Base-by-base conservation (phyloP, 2,888 invertebrate genomes). In the Fissipunctia ypsillon region DNA sequence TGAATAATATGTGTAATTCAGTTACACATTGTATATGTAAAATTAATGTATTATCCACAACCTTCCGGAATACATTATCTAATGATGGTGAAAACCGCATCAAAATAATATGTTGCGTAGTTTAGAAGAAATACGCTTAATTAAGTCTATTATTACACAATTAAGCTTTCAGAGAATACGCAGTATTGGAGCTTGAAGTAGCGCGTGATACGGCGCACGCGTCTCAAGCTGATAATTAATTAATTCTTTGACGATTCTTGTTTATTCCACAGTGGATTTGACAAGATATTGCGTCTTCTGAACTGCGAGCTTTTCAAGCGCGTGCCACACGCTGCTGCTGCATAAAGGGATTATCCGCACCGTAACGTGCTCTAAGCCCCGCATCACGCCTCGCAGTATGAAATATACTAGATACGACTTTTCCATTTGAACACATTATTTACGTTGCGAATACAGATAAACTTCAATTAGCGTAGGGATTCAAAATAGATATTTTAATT, bases 401-500 rank as follows among this genome's bases (percentile, higher is more conserved):
- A 38, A 28, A 65, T 41, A 43, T 59, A 69, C 22, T 78, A 78
- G 25, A 48, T 70, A 31, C 25, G 38, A 60, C 31, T 45, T 45
- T 28, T 54, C 38, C 31, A 69, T 48, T 59, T 60, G 78, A 52
- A 22, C 25, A 48, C 25, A 48, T 41, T 43, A 31, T 48, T 56
- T 70, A 71, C 52, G 38, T 60, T 31, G 59, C 54, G 22, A 69
- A 60, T 31, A 74, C 35, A 80, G 48, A 52, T 73, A 72, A 64
- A 66, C 70, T 78, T 60, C 63, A 52, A 70, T 73, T 73, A 66
- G 63, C 41, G 41, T 64, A 56, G 64, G 43, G 41, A 60, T 38
- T 73, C 73, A 81, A 79, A 74, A 71, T 72, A 80, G 72, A 73
- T 87, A 85, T 84, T 76, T 75, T 76, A 76, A 73, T 86, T 69